Percentiles rank a stretch among this genome's conserved stretches.
phyloP scores from a whole-genome alignment of 1,140 invertebrate species.

The Zaprionus ornatus region DNA sequence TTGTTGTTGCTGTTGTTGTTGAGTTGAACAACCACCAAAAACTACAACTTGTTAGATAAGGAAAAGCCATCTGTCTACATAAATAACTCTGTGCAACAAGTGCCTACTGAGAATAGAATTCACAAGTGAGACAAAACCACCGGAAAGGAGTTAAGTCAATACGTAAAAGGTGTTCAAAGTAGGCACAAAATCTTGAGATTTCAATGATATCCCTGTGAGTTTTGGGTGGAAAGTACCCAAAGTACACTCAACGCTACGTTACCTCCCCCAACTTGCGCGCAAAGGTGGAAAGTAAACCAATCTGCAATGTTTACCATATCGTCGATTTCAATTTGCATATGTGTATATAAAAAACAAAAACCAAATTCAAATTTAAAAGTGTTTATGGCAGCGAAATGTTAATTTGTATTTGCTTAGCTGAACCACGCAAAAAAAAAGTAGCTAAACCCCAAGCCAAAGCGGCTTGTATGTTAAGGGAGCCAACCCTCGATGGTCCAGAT shows the following conservation, averaged over 20 bases:
- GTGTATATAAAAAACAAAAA: conserved; percentile 32
- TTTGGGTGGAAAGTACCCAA: background rate
- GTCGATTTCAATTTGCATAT: conserved; percentile 83
- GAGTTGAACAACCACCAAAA: conserved; percentile 63
- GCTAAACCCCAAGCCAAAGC: conserved; percentile 51
- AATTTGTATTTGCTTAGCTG: conserved; percentile 82
- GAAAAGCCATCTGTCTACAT: conserved; percentile 48
- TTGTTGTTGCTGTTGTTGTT: conserved; percentile 23
- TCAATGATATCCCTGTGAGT: background rate
- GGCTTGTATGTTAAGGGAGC: conserved; percentile 49
- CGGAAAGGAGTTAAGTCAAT: conserved; percentile 2
- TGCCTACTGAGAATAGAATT: conserved; percentile 48
- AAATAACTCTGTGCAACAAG: conserved; percentile 60
- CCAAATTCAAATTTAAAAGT: conserved; percentile 82
- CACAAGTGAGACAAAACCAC: conserved; percentile 9
- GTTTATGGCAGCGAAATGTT: conserved; percentile 84
- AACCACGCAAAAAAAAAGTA: conserved; percentile 51
- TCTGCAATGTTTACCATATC: conserved; percentile 72
- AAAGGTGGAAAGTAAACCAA: background rate
- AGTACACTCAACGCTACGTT: background rate
- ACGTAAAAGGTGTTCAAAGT: background rate
- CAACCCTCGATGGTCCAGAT: conserved; percentile 46
- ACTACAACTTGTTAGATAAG: conserved; percentile 60
- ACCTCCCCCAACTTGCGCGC: background rate
- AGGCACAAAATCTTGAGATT: background rate